A percentile compares a stretch with the other conserved stretches of the same genome.
Conservation (phyloP, 2,113 vertebrate species). For the Aegithalos caudatus region DNA sequence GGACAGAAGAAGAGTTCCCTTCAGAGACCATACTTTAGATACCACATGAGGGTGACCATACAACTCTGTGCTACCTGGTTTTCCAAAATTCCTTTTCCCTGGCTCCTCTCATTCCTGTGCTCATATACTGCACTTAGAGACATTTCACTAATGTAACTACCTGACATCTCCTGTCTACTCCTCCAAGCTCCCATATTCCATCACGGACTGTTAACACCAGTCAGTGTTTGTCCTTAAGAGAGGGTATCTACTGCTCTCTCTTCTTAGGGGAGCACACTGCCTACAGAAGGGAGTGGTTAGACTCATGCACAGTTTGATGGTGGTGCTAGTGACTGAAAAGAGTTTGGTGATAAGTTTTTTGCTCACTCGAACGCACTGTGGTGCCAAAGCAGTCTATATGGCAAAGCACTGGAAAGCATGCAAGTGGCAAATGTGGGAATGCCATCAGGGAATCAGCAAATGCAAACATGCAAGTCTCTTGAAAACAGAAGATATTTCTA, state of each 20-base stretch:
- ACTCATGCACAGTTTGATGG: neutral
- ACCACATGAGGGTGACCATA: neutral
- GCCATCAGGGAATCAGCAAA: neutral
- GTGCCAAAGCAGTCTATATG: neutral
- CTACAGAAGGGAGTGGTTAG: neutral
- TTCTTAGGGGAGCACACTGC: neutral
- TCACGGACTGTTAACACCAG: neutral
- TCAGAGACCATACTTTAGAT: neutral
- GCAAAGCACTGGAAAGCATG: neutral
- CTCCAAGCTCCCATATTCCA: neutral
- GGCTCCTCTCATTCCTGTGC: neutral
- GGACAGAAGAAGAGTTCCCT: accelerated
- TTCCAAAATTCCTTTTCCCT: neutral
- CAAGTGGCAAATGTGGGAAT: neutral
- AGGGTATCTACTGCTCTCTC: neutral
- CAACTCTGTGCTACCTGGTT: neutral
- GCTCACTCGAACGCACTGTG: neutral
- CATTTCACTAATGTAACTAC: neutral
- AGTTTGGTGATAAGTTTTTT: neutral
- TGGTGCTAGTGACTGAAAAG: neutral
- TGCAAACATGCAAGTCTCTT: neutral
- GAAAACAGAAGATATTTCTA: neutral
- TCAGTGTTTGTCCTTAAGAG: neutral
- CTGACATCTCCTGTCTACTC: neutral
- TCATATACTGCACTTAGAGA: neutral